Base-by-base conservation (phyloP, 2,113 vertebrate species). In the Dicentrarchus labrax region DNA sequence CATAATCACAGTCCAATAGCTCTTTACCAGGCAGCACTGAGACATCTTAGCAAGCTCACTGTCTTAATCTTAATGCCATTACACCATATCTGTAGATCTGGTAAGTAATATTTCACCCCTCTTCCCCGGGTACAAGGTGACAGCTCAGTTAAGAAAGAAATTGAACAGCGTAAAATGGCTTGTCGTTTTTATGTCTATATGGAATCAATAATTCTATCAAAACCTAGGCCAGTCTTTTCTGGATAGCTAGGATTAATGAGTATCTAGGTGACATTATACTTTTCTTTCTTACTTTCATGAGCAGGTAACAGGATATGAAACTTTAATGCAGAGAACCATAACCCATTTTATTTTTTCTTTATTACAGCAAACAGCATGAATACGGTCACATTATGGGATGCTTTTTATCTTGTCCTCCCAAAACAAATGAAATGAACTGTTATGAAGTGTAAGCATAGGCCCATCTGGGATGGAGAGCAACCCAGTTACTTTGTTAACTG, bases 321-420 rank as follows among this genome's bases (percentile, higher is more conserved):
- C n/a, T 59, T 6, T 0, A 75, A 64, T 11, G 47, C 36, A 51
- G 10, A 36, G 0, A 12, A n/a, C 19, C 45, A 0, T 3, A 5
- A 41, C 2, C 17, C 21, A 38, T 62, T 60, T 74, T 56, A 64
- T 59, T n/a, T n/a, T n/a, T n/a, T n/a, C n/a, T n/a, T n/a, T n/a
- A n/a, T n/a, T 24, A 41, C 13, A 47, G 38, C 12, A 47, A 22
- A 5, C 4, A 39, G 24, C 6, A 64, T 38, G n/a, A 10, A 4
- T 17, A 6, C 8, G 22, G 47, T 15, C 12, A 30, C 6, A 10
- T 57, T 59, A 6, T 71, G 12, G 12, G 59, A 76, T 45, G 66
- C 59, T 50, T 82, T 77, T 72, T 56, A 72, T 73, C 61, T 78
- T 60, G 11, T 12, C 22, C 38, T 60, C 2, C 15, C 53, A 61